These are phyloP conservation scores for Dryocosmus kuriphilus DNA, from an alignment of 2,888 invertebrate genomes.

Conservation along the genomic window DNA sequence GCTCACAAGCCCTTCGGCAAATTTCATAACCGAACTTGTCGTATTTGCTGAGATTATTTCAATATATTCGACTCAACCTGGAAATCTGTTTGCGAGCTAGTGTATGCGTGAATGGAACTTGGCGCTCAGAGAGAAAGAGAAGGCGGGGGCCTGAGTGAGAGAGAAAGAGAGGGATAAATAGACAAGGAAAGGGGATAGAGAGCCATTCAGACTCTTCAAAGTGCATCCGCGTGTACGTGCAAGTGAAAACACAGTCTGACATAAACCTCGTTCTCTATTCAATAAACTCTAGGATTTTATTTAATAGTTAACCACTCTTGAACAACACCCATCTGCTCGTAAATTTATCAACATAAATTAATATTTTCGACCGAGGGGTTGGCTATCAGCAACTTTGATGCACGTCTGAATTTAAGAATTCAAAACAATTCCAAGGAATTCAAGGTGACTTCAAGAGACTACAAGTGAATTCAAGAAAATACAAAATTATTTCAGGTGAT, in stretches of 20 bases:
- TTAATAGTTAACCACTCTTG: not conserved
- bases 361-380: not conserved
- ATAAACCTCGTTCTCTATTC: slow-evolving; percentile 2
- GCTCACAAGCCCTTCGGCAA: slow-evolving; percentile 78
- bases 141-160: slow-evolving; percentile 22
- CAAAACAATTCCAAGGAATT: too few species aligned
- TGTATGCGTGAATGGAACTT: slow-evolving; percentile 77
- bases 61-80: slow-evolving; percentile 78
- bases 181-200: slow-evolving; percentile 26
- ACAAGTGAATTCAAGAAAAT: too few species aligned
- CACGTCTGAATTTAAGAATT: too few species aligned
- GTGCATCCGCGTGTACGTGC: slow-evolving; percentile 29
- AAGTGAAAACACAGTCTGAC: slow-evolving; percentile 27
- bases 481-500: too few species aligned
- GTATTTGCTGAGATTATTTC: slow-evolving; percentile 78
- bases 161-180: slow-evolving; percentile 37
- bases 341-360: not conserved
- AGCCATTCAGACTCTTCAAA: slow-evolving; percentile 35
- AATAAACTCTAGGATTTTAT: not conserved
- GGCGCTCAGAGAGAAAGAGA: slow-evolving; percentile 59
- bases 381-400: too few species aligned
- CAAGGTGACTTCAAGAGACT: too few species aligned
- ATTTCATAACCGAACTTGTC: slow-evolving; percentile 78
- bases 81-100: slow-evolving; percentile 77
- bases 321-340: not conserved